Evolutionary conservation across 2,797 vertebrate species (phyloP), one percentile per base, ranked within the genome.

Genomic region (Odontamblyopus rebecca): DNA sequence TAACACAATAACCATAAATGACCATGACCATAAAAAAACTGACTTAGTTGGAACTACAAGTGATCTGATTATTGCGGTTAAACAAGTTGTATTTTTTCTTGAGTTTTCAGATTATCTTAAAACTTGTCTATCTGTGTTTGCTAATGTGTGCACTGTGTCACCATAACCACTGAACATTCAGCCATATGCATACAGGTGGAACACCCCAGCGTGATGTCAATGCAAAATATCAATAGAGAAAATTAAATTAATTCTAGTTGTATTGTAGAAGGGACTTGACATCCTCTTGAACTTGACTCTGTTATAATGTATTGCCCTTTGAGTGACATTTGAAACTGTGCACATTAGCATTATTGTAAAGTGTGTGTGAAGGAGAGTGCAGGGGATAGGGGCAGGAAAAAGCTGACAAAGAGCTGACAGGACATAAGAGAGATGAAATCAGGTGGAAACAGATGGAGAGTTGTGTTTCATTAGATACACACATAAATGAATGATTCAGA

Each of bases 321-420:
- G 56, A 67, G 56, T 82, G 78, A 71, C 78, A 82, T 82, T 77
- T 79, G 67, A 32, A 27, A 66, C 32, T 12, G 70, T 62, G 0
- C 69, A 67, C 67, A 69, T 84, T 65, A 77, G 72, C 70, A 72
- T 75, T 68, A 56, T 59, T 63, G 30, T 74, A 63, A 70, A 77
- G 68, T 56, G 56, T 77, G 44, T 68, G 64, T 65, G 35, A 32
- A 61, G 27, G 53, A 27, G 69, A 76, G 63, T 5, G 27, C 30
- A 27, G 12, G 57, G 30, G 35, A 70, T 18, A 70, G 60, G 48
- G 76, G 71, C 41, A n/a, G 48, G 65, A 82, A 78, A 77, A 5
- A 73, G 72, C 75, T 73, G 72, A 77, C 70, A 57, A 76, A 73
- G 7, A 71, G 72, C 75, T 71, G 70, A 77, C 70, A 53, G 59